Evolutionary conservation across 2,888 invertebrate species (phyloP).

Genomic region (Torymus aiolomorphi): DNA sequence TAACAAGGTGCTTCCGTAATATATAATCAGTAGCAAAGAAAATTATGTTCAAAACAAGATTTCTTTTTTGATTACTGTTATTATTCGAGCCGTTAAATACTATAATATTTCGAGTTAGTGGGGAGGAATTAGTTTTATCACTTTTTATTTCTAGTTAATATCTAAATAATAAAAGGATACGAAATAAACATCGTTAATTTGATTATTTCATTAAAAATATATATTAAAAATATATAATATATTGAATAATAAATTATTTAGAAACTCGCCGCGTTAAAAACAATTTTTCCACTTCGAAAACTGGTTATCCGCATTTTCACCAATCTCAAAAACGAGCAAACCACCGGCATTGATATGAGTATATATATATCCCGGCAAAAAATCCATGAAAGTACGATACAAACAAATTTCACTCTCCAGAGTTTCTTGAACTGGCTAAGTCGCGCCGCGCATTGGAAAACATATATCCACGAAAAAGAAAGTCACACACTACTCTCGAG

Average conservation of each 20-base stretch:
- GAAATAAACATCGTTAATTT: no score
- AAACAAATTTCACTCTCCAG: conserved; percentile 38
- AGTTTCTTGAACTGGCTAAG: conserved; percentile 34
- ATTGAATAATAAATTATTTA: no score
- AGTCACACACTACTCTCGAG: conserved; percentile 8
- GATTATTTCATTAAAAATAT: no score
- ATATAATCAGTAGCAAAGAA: conserved; percentile 10
- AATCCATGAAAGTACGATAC: conserved; percentile 16
- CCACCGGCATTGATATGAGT: not conserved
- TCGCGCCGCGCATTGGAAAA: not conserved
- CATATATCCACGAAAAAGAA: conserved; percentile 16
- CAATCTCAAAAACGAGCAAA: not conserved
- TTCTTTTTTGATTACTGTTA: not conserved
- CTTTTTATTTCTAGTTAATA: no score
- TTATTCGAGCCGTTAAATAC: not conserved
- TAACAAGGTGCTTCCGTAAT: conserved; percentile 30
- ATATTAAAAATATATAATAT: no score
- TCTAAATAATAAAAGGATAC: no score
- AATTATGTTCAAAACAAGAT: conserved; percentile 4
- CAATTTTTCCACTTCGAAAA: no score
- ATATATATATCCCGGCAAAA: not conserved
- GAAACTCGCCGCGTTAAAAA: no score
- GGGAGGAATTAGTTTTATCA: no score
- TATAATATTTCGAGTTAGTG: no score
- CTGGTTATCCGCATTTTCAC: no score